Evolutionary conservation across 2,113 vertebrate species (phyloP).

Genomic region (Nannospalax galili): DNA sequence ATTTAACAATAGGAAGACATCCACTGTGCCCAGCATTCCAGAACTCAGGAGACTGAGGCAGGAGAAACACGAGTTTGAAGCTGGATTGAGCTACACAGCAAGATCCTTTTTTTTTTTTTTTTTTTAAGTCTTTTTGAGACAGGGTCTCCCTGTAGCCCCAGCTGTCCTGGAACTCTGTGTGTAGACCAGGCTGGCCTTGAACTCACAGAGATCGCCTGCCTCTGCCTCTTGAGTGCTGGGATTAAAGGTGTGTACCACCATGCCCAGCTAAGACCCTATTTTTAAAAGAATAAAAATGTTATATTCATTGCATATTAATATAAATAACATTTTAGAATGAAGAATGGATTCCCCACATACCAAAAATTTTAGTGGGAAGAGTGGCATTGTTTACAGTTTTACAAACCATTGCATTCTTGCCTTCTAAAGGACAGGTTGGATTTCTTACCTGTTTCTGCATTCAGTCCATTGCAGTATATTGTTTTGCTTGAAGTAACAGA

Average conservation of each 20-base stretch:
- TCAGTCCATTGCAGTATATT: background rate
- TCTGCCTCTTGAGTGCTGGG: too few relatives aligned
- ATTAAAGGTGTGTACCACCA: too few relatives aligned
- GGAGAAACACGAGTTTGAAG: background rate
- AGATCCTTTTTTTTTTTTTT: too few relatives aligned
- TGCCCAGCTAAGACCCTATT: background rate
- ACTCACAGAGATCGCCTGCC: too few relatives aligned
- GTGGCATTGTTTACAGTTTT: constrained; percentile 16
- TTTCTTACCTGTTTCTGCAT: background rate
- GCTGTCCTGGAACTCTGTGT: too few relatives aligned
- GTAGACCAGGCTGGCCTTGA: too few relatives aligned
- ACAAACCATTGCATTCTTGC: background rate
- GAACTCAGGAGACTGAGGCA: background rate
- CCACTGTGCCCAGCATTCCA: background rate
- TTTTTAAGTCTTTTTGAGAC: too few relatives aligned
- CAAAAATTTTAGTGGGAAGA: background rate
- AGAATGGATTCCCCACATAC: background rate
- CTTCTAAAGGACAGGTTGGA: background rate
- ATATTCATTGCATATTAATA: background rate
- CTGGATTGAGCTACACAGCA: background rate
- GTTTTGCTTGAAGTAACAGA: constrained; percentile 44
- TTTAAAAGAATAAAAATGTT: background rate
- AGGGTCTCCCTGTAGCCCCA: too few relatives aligned
- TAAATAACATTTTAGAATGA: constrained; percentile 51
- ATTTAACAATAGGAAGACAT: constrained; percentile 26